Evolutionary conservation across 2,797 vertebrate genomes (phyloP).

Genomic region (Bryconaethiops microstoma): DNA sequence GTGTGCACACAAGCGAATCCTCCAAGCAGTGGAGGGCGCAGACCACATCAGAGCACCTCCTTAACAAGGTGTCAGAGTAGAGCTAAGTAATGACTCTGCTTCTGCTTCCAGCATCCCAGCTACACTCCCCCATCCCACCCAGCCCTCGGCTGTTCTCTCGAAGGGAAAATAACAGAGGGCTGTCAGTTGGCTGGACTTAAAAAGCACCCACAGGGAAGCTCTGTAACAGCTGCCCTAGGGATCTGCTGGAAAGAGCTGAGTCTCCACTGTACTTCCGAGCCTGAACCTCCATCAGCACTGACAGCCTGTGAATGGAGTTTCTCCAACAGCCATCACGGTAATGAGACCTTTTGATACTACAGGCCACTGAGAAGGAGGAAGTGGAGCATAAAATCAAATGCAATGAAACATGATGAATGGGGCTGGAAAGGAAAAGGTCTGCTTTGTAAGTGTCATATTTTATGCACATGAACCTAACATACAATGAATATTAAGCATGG

Average conservation of each 20-base stretch:
- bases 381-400: slow-evolving; percentile 22
- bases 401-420: slow-evolving; percentile 19
- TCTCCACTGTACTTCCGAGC: slow-evolving; percentile 22
- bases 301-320: slow-evolving; percentile 55
- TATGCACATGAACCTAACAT: not conserved
- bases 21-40: slow-evolving; percentile 18
- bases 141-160: slow-evolving; percentile 28
- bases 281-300: slow-evolving; percentile 48
- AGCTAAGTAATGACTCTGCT: slow-evolving; percentile 56
- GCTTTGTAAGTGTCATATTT: not conserved
- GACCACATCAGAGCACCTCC: slow-evolving; percentile 53
- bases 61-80: slow-evolving; percentile 62
- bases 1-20: slow-evolving; percentile 30
- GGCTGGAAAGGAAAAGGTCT: not conserved
- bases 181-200: slow-evolving; percentile 39
- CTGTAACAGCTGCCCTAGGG: slow-evolving; percentile 39
- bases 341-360: slow-evolving; percentile 46
- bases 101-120: slow-evolving; percentile 44
- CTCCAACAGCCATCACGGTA: slow-evolving; percentile 39
- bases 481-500: not conserved
- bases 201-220: slow-evolving; percentile 45
- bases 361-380: slow-evolving; percentile 27
- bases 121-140: slow-evolving; percentile 9
- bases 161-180: slow-evolving; percentile 47
- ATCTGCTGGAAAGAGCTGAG: slow-evolving; percentile 21